Percentiles rank a stretch among this genome's conserved stretches.
These are phyloP conservation scores for Mastomys coucha DNA, from an alignment of 2,113 vertebrate species.

Conservation along the genomic window DNA sequence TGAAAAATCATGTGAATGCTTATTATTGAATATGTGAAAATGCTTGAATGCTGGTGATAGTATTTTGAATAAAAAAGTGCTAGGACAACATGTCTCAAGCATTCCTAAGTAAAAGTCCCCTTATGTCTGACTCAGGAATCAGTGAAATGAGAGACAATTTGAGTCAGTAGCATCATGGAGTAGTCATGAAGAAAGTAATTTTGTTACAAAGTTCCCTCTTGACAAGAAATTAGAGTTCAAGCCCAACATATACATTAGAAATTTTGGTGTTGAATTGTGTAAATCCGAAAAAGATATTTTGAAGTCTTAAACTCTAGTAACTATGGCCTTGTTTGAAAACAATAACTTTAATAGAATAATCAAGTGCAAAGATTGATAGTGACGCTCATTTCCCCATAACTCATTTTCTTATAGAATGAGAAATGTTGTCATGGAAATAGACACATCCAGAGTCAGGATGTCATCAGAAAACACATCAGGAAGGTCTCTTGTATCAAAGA, in stretches of 20 bases:
- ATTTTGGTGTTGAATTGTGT: neutral
- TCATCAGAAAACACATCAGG: neutral
- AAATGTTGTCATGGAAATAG: neutral
- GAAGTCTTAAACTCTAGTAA: neutral
- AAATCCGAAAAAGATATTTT: neutral
- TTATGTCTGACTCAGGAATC: neutral
- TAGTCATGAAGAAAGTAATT: neutral
- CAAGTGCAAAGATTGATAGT: no score
- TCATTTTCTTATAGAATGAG: neutral
- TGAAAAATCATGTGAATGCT: neutral
- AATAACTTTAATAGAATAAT: neutral
- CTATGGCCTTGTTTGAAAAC: neutral
- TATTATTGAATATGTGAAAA: neutral
- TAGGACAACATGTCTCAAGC: neutral
- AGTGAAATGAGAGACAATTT: no score
- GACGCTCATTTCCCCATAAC: neutral
- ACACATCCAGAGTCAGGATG: neutral
- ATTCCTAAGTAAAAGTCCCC: neutral
- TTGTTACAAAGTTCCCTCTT: neutral
- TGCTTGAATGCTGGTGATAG: neutral
- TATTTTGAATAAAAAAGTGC: neutral
- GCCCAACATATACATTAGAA: neutral
- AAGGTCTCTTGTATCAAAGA: no score
- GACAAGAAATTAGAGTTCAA: neutral
- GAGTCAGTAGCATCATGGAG: rapidly evolving